These are phyloP conservation scores for Lordiphosa fenestrarum DNA, from an alignment of 2,888 invertebrate genomes.

Conservation along the genomic window DNA sequence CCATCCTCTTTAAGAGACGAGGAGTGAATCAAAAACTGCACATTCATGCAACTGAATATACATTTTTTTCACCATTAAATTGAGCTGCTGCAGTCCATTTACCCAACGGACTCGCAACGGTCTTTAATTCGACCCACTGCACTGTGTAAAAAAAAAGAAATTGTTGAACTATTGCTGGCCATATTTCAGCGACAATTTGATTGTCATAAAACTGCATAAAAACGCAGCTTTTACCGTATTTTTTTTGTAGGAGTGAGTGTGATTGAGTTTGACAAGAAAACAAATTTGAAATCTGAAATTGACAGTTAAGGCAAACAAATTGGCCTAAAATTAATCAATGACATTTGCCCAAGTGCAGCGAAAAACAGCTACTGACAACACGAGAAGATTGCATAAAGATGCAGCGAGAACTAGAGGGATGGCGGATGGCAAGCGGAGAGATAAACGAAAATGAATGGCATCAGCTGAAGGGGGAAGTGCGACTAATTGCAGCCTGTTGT, in stretches of 20 bases:
- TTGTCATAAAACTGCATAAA: slow-evolving; percentile 1
- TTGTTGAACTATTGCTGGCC: slow-evolving; percentile 3
- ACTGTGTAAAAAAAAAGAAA: slow-evolving; percentile 1
- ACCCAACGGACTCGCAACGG: background rate
- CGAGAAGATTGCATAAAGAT: background rate
- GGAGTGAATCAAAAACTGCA: too few species aligned
- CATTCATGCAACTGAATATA: too few species aligned
- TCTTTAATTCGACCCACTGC: background rate
- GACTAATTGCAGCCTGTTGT: slow-evolving; percentile 56
- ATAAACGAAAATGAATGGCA: slow-evolving; percentile 23
- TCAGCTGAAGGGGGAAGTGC: slow-evolving; percentile 19
- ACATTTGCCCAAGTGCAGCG: slow-evolving; percentile 4
- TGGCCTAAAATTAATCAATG: slow-evolving; percentile 52
- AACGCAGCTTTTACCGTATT: background rate
- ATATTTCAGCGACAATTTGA: slow-evolving; percentile 13
- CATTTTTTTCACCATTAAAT: slow-evolving; percentile 3
- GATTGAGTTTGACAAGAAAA: slow-evolving; percentile 22
- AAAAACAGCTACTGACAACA: too few species aligned
- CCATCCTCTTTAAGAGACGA: too few species aligned
- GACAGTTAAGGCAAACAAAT: slow-evolving; percentile 43
- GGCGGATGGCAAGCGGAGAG: slow-evolving; percentile 28
- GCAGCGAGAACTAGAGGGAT: background rate
- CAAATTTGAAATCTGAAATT: slow-evolving; percentile 23
- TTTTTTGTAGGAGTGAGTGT: background rate
- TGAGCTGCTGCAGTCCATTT: background rate